These are phyloP conservation scores for Dinomys branickii DNA, from an alignment of 2,113 vertebrate species.

Conservation along the genomic window DNA sequence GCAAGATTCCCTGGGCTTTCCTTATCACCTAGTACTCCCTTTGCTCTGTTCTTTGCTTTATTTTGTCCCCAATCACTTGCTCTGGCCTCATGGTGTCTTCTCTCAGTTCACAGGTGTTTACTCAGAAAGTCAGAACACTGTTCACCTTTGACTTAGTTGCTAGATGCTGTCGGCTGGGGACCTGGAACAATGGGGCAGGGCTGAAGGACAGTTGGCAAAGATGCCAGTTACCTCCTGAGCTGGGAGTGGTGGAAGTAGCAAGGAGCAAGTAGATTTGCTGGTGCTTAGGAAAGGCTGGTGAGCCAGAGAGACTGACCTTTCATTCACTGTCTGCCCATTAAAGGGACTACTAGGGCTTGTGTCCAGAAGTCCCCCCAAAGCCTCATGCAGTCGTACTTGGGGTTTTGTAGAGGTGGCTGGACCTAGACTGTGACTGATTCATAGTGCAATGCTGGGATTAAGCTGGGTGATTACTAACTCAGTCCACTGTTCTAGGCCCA, in stretches of 20 bases:
- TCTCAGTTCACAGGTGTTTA: conserved; percentile 54
- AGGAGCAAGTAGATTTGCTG: conserved; percentile 12
- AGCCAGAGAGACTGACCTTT: background rate
- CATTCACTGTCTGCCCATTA: conserved; percentile 2
- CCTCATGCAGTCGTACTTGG: background rate
- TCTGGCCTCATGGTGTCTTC: conserved; percentile 17
- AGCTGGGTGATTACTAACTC: background rate
- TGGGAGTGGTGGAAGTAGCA: background rate
- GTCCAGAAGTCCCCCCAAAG: background rate
- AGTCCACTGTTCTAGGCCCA: background rate
- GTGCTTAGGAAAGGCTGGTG: conserved; percentile 33
- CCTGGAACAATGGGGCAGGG: background rate
- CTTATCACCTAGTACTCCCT: background rate
- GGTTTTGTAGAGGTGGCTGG: background rate
- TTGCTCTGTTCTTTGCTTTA: background rate
- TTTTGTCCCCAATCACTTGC: background rate
- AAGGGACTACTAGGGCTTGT: background rate
- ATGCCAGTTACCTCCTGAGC: conserved; percentile 14
- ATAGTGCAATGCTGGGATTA: background rate
- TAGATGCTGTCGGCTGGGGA: conserved; percentile 35
- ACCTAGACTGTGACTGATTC: background rate
- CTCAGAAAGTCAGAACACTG: conserved; percentile 39
- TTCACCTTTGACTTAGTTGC: conserved; percentile 47
- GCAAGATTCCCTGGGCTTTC: background rate
- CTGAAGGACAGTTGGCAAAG: conserved; percentile 50